These are phyloP conservation scores for Plectrocnemia conspersa DNA, from an alignment of 1,140 invertebrate species.

Conservation along the genomic window DNA sequence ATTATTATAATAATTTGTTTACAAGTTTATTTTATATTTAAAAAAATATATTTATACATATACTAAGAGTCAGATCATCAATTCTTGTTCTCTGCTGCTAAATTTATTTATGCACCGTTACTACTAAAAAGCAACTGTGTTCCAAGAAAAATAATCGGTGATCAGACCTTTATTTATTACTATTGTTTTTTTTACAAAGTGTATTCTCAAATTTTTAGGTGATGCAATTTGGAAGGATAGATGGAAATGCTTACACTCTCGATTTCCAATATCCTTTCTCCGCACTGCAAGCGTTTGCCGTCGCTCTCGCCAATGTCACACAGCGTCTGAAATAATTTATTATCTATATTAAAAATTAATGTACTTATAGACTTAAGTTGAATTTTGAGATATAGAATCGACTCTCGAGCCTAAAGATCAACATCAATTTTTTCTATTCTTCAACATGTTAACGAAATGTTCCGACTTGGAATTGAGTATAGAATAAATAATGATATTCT, in stretches of 20 bases:
- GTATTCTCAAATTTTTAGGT: conserved; percentile 70
- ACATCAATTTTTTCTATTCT: too few species aligned
- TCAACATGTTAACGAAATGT: too few species aligned
- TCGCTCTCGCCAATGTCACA: conserved; percentile 96
- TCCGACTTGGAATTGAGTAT: too few species aligned
- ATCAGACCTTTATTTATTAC: background rate
- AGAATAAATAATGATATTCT: too few species aligned
- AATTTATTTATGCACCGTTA: background rate
- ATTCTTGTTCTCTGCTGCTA: conserved; percentile 9
- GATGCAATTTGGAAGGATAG: conserved; percentile 98
- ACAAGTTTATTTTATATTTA: conserved; percentile 9
- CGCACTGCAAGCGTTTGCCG: conserved; percentile 95
- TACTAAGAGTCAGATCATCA: background rate
- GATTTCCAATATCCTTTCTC: conserved; percentile 99
- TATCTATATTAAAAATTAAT: too few species aligned
- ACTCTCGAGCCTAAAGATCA: too few species aligned
- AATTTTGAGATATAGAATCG: too few species aligned
- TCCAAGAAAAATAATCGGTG: background rate
- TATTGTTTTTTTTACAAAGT: too few species aligned
- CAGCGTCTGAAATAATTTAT: conserved; percentile 97
- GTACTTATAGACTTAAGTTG: too few species aligned
- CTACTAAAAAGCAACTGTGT: conserved; percentile 4
- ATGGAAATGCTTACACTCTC: conserved; percentile 96
- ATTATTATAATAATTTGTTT: too few species aligned
- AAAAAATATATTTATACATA: conserved; percentile 4